phyloP scores from a whole-genome alignment of 2,797 vertebrate genomes.

The Epinephelus coioides region DNA sequence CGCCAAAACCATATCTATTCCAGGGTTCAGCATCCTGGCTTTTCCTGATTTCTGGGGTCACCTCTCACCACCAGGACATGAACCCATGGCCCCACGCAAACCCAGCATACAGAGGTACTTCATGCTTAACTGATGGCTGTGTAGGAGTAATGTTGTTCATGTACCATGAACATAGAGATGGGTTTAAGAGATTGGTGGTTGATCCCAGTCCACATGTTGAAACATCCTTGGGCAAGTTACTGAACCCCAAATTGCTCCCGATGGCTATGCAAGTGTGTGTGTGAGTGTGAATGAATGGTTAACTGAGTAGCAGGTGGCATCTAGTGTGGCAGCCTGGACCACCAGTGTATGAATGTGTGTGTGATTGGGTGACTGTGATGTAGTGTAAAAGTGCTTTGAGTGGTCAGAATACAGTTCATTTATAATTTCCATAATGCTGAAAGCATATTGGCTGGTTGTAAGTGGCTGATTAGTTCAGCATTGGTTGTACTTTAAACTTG shows the following conservation, averaged over 20 bases:
- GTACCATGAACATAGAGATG: neutral
- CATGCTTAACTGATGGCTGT: neutral
- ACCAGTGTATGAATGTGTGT: too few species aligned
- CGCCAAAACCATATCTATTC: constrained; percentile 84
- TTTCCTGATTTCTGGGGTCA: constrained; percentile 97
- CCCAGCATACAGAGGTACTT: constrained; percentile 70
- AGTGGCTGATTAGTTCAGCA: neutral
- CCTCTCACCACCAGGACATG: constrained; percentile 73
- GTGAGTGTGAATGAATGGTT: too few species aligned
- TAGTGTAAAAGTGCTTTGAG: too few species aligned
- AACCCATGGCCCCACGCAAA: constrained; percentile 80
- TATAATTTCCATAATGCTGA: neutral
- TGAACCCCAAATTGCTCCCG: too few species aligned
- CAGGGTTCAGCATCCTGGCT: constrained; percentile 87
- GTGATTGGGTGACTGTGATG: too few species aligned
- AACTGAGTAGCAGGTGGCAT: too few species aligned
- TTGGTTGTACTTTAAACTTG: neutral
- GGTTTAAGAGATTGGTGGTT: neutral
- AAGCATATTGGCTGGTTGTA: neutral
- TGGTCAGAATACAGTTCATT: too few species aligned
- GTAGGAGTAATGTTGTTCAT: neutral
- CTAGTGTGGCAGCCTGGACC: too few species aligned
- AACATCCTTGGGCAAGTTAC: too few species aligned
- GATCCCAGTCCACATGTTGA: too few species aligned
- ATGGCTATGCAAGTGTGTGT: too few species aligned